Evolutionary conservation across 1,140 invertebrate genomes (phyloP), one percentile per base, ranked within the genome.

Genomic region (Calliopsis andreniformis): DNA sequence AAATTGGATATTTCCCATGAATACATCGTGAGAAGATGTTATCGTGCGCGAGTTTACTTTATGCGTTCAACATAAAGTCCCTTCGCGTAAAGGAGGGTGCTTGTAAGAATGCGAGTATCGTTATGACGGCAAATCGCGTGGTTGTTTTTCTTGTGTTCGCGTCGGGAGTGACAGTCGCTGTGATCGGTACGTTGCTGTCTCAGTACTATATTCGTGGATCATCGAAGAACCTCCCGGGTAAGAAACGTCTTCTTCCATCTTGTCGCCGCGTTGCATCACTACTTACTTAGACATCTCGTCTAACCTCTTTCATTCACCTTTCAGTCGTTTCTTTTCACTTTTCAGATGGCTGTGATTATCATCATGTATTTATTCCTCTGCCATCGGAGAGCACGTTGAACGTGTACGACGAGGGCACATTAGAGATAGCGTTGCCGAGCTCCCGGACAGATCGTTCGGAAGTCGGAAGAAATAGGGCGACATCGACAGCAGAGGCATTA

Each of bases 401-500:
- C 28, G 66, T 89, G 2, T 78, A 90, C 70, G 89, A 92, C 23
- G 91, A 92, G 30, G 79, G 76, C 8, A 87, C 69, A 0, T 43
- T 91, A 18, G 84, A 86, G 42, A 59, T 90, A 16, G 80, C 85
- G 0, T 53, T 89, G 10, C 59, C 39, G 18, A 35, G 71, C 4
- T 75, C 59, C 0, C 77, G 78, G 14, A 25, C 82, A 0, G 56
- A 83, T 61, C 76, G 86, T 43, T 70, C 82, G 7, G 61, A 86
- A 30, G 23, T 79, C 45, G 5, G 66, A 5, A 10, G 10, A 67
- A 87, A 71, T 39, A 86, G 53, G 35, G 81, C 71, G n/a, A 91
- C 93, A 0, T 88, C 90, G 10, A 91, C 92, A 64, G 86, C 92
- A 14, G 98, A 99, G 93, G 97, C 98, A 0, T 91, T 98, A 23